Evolutionary conservation across 2,113 vertebrate species (phyloP).

Genomic region (Aptenodytes patagonicus): DNA sequence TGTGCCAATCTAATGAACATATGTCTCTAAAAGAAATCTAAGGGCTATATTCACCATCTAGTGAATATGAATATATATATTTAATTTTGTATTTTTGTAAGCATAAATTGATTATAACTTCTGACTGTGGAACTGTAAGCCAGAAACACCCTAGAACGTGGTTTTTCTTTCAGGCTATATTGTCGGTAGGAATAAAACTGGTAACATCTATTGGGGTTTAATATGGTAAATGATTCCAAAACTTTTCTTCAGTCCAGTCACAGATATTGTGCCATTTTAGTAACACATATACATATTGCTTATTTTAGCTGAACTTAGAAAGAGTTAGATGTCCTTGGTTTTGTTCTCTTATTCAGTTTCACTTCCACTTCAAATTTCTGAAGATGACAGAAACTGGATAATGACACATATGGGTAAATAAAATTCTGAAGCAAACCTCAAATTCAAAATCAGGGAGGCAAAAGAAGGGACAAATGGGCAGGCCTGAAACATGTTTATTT

Average conservation of each 20-base stretch:
- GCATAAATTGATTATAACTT: neutral
- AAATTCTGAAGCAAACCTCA: neutral
- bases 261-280: neutral
- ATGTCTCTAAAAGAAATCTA: neutral
- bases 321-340: neutral
- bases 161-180: neutral
- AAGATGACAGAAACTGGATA: neutral
- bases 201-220: neutral
- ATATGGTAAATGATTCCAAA: neutral
- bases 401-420: neutral
- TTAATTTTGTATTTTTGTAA: neutral
- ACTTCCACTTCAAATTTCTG: neutral
- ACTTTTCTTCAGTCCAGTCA: neutral
- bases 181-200: neutral
- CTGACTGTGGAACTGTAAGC: neutral
- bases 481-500: neutral
- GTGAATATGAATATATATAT: neutral
- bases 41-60: neutral
- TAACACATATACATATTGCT: neutral
- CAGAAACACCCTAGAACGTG: neutral
- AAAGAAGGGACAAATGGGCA: rapidly evolving
- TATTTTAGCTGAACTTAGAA: neutral
- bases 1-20: neutral
- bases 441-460: neutral
- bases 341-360: neutral